Conservation (phyloP, 2,797 vertebrate genomes). For the Falco biarmicus region DNA sequence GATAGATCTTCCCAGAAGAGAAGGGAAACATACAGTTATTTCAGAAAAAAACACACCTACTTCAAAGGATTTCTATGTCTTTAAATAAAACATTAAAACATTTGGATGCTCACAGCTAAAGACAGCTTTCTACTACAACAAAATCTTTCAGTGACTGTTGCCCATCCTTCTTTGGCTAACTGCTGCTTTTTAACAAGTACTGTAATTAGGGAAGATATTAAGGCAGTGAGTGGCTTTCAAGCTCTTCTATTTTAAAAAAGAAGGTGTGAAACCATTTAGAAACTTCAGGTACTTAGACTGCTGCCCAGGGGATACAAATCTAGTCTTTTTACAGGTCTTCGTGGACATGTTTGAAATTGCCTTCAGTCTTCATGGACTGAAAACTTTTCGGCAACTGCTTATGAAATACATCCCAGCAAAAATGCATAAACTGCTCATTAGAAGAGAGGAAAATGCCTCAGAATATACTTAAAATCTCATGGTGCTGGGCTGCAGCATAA, state of each 20-base stretch:
- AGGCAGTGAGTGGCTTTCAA: neutral
- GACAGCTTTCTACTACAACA: neutral
- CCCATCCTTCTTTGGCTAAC: neutral
- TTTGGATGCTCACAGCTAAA: neutral
- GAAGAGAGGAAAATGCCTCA: neutral
- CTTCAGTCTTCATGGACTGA: neutral
- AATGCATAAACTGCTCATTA: neutral
- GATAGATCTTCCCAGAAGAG: neutral
- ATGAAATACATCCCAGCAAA: neutral
- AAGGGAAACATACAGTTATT: neutral
- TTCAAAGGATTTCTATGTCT: neutral
- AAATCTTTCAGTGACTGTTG: neutral
- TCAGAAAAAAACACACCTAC: neutral
- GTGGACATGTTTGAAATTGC: neutral
- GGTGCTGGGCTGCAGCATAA: neutral
- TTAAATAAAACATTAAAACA: neutral
- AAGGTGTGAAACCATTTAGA: neutral
- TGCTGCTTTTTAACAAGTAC: fast-evolving
- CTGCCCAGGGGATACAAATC: neutral
- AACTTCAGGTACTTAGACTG: neutral
- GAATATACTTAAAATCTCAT: neutral
- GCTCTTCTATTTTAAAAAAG: neutral
- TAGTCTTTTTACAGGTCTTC: neutral
- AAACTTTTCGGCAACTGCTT: neutral
- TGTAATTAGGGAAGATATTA: neutral